Evolutionary conservation across 2,113 vertebrate genomes (phyloP).

Genomic region (Glareola pratincola): DNA sequence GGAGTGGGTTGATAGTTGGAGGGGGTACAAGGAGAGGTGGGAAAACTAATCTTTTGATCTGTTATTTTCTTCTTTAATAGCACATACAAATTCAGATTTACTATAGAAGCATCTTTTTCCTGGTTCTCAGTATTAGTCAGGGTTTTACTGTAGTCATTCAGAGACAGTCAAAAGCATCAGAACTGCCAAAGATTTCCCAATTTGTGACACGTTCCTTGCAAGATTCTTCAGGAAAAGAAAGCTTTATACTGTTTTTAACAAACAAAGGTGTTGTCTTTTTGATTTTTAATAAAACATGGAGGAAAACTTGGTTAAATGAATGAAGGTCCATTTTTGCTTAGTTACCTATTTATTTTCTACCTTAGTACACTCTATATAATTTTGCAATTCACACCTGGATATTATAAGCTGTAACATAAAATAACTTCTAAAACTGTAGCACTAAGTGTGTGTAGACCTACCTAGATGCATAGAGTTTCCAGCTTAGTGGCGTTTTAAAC

Average conservation of each 20-base stretch:
- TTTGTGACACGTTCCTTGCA: background rate
- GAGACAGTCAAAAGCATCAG: background rate
- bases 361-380: background rate
- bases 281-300: background rate
- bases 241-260: background rate
- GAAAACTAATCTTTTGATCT: slow-evolving; percentile 38
- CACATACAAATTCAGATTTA: background rate
- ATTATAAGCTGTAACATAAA: background rate
- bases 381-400: background rate
- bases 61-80: slow-evolving; percentile 25
- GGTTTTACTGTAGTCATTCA: background rate
- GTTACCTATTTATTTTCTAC: background rate
- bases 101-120: background rate
- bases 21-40: background rate
- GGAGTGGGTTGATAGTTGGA: background rate
- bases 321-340: background rate
- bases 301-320: background rate
- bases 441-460: background rate
- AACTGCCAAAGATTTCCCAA: background rate
- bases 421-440: background rate
- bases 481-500: background rate
- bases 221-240: background rate
- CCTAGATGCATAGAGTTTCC: background rate
- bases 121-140: background rate
- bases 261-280: background rate